Conservation (phyloP, 2,888 invertebrate species). For the Drosophila anceps region DNA sequence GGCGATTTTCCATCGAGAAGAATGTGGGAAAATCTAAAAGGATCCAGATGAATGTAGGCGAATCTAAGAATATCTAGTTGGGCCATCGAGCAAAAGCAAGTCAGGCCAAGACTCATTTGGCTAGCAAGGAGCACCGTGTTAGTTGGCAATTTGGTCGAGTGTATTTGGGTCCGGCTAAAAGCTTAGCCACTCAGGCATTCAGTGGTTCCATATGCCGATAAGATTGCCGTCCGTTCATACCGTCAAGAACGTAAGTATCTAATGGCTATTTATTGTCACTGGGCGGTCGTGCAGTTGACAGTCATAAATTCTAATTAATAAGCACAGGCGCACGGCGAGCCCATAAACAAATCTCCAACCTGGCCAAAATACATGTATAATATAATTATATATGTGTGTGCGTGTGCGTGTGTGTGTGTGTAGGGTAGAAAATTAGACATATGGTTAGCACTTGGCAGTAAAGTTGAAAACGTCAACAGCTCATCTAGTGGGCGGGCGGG, state of each 20-base stretch:
- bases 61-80: no score
- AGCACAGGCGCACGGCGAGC: constrained; percentile 40
- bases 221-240: constrained; percentile 47
- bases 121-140: not conserved
- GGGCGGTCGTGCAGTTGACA: constrained; percentile 47
- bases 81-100: no score
- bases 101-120: no score
- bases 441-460: constrained; percentile 26
- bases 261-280: constrained; percentile 71
- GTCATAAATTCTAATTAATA: constrained; percentile 75
- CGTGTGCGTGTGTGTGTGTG: not conserved
- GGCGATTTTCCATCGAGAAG: no score
- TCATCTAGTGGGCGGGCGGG: constrained; percentile 12
- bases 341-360: constrained; percentile 48
- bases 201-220: constrained; percentile 38
- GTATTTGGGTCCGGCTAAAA: not conserved
- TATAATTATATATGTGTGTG: not conserved
- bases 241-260: constrained; percentile 52
- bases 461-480: constrained; percentile 27
- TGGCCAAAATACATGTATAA: constrained; percentile 1
- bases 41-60: not conserved
- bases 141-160: not conserved
- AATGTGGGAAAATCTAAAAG: no score
- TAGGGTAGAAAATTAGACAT: constrained; percentile 13
- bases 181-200: constrained; percentile 7